A percentile compares a stretch with the other conserved stretches of the same genome.
Conservation (phyloP, 2,113 vertebrate genomes). For the Piprites chloris region DNA sequence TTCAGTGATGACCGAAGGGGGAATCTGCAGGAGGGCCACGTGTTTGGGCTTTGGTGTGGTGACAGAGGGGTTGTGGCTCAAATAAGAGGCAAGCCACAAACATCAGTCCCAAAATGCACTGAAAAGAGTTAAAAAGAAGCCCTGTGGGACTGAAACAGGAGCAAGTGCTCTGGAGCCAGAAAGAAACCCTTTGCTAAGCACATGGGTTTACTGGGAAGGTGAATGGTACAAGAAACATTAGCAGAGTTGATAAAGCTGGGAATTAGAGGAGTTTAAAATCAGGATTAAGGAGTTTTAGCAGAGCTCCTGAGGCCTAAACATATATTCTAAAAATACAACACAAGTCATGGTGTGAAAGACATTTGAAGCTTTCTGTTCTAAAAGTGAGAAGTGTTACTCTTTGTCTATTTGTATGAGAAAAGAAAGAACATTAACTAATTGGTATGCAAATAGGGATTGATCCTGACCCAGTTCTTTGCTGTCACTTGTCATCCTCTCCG, state of each 20-base stretch:
- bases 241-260: not conserved
- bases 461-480: conserved; percentile 46
- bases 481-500: conserved; percentile 30
- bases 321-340: not conserved
- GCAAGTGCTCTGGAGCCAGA: not conserved
- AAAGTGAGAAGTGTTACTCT: not conserved
- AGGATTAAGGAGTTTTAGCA: not conserved
- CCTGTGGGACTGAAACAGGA: not conserved
- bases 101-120: not conserved
- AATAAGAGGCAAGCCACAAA: not conserved
- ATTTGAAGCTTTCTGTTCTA: not conserved
- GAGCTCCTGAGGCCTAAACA: not conserved
- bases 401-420: conserved; percentile 2
- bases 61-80: not conserved
- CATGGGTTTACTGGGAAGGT: not conserved
- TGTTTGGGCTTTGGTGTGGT: not conserved
- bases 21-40: not conserved
- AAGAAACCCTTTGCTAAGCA: not conserved
- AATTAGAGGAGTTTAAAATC: not conserved
- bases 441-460: conserved; percentile 62
- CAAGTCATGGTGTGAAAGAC: not conserved
- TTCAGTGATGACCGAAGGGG: not conserved
- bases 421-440: conserved; percentile 31
- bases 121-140: not conserved
- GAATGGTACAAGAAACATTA: not conserved